These are phyloP conservation scores for Drosophila busckii DNA, from an alignment of 1,140 invertebrate species.

Conservation along the genomic window DNA sequence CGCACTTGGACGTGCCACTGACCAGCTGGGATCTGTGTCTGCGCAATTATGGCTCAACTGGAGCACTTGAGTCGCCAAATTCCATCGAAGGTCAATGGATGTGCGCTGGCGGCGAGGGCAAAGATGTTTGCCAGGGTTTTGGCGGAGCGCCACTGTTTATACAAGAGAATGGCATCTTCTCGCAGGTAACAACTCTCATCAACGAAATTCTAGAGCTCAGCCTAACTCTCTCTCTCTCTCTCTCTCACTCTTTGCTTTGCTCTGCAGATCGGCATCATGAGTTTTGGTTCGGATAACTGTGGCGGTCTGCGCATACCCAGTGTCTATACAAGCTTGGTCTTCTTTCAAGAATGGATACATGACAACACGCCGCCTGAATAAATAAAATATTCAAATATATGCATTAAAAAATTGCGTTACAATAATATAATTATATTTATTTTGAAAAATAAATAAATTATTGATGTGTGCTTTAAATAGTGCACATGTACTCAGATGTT, in stretches of 20 bases:
- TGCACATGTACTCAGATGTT: conserved; percentile 1
- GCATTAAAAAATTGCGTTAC: too few species aligned
- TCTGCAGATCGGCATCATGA: conserved; percentile 84
- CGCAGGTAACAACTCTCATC: conserved; percentile 79
- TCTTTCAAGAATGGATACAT: conserved; percentile 84
- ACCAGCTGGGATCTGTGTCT: conserved; percentile 77
- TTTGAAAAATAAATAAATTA: background rate
- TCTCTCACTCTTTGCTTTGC: background rate
- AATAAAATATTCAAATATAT: background rate
- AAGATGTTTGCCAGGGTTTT: conserved; percentile 86
- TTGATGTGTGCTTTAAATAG: too few species aligned
- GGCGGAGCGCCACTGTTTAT: conserved; percentile 84
- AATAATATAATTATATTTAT: too few species aligned
- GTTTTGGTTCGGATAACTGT: conserved; percentile 86
- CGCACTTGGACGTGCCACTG: conserved; percentile 69
- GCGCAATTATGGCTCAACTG: conserved; percentile 73
- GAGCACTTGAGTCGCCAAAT: conserved; percentile 77
- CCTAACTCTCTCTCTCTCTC: too few species aligned
- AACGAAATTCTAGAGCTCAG: too few species aligned
- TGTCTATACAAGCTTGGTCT: conserved; percentile 85
- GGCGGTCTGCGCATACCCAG: conserved; percentile 84
- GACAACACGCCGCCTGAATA: conserved; percentile 83
- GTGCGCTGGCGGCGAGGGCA: conserved; percentile 84
- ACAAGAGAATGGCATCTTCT: conserved; percentile 81
- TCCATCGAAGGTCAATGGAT: conserved; percentile 82